Evolutionary conservation across 1,140 invertebrate genomes (phyloP).

Genomic region (Plectus sambesii): DNA sequence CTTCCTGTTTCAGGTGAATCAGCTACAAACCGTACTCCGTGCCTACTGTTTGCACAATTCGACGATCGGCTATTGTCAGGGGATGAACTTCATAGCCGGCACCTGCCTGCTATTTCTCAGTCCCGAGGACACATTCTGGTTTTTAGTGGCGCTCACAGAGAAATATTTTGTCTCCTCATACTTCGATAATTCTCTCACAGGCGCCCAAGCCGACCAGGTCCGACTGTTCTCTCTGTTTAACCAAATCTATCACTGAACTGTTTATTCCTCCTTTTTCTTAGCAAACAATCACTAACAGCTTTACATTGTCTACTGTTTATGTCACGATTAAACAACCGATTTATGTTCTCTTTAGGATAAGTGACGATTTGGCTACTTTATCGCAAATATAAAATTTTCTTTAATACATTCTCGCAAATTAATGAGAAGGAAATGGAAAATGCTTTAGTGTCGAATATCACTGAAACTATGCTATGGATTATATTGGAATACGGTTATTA

Average conservation of each 20-base stretch:
- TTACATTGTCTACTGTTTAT: too few relatives aligned
- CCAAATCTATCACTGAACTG: too few relatives aligned
- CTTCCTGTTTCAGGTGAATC: conserved; percentile 46
- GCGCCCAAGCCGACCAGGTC: conserved; percentile 52
- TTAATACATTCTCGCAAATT: too few relatives aligned
- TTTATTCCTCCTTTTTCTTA: too few relatives aligned
- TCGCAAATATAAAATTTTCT: too few relatives aligned
- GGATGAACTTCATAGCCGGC: conserved; percentile 54
- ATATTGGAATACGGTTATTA: conserved; percentile 7
- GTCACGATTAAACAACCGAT: too few relatives aligned
- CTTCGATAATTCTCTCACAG: conserved; percentile 51
- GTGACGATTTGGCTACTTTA: too few relatives aligned
- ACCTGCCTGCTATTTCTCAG: conserved; percentile 51
- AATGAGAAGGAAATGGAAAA: too few relatives aligned
- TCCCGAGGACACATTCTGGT: conserved; percentile 53
- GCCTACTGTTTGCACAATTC: conserved; percentile 52
- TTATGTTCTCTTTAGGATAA: too few relatives aligned
- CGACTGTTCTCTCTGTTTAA: too few relatives aligned
- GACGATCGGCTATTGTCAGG: conserved; percentile 52
- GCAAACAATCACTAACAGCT: too few relatives aligned
- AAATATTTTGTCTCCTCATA: conserved; percentile 50
- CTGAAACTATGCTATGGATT: conserved; percentile 8
- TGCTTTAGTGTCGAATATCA: too few relatives aligned
- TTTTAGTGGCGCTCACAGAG: conserved; percentile 52
- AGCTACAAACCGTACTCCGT: conserved; percentile 50